Percentiles rank a stretch among this genome's conserved stretches.
phyloP scores from a whole-genome alignment of 2,113 vertebrate species.

The Gnathonemus longibarbis region DNA sequence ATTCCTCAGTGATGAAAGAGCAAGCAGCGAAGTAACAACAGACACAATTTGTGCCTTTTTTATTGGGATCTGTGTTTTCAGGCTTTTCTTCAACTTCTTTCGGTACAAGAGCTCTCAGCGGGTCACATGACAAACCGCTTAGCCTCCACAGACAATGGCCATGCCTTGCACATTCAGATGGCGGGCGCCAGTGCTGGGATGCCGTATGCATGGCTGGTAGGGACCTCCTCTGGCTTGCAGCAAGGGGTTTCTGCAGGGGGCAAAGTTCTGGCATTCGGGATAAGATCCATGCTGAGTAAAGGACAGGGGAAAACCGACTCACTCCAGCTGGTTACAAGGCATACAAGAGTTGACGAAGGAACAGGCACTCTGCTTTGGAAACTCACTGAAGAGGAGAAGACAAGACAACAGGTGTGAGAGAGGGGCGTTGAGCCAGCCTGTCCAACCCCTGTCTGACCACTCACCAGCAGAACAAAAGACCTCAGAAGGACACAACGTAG shows the following conservation, averaged over 20 bases:
- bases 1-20: not conserved
- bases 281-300: slow-evolving; percentile 23
- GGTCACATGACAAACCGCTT: not conserved
- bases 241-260: slow-evolving; percentile 15
- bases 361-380: slow-evolving; percentile 29
- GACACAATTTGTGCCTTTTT: not conserved
- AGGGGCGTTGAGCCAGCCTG: not conserved
- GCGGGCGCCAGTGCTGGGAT: not conserved
- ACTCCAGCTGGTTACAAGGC: slow-evolving; percentile 27
- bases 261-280: slow-evolving; percentile 19
- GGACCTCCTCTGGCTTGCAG: slow-evolving; percentile 16
- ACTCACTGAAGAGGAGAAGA: slow-evolving; percentile 20
- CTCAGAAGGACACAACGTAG: not conserved
- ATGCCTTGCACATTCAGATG: not conserved
- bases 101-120: not conserved
- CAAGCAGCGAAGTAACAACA: not conserved
- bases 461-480: not conserved
- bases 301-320: slow-evolving; percentile 21
- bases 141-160: not conserved
- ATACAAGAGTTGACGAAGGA: slow-evolving; percentile 24
- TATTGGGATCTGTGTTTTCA: not conserved
- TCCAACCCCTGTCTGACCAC: not conserved
- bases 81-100: not conserved
- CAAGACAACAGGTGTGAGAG: slow-evolving; percentile 22
- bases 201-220: not conserved